Base-by-base conservation (phyloP, 2,888 invertebrate species). In the Acanthosepion lycidas region DNA sequence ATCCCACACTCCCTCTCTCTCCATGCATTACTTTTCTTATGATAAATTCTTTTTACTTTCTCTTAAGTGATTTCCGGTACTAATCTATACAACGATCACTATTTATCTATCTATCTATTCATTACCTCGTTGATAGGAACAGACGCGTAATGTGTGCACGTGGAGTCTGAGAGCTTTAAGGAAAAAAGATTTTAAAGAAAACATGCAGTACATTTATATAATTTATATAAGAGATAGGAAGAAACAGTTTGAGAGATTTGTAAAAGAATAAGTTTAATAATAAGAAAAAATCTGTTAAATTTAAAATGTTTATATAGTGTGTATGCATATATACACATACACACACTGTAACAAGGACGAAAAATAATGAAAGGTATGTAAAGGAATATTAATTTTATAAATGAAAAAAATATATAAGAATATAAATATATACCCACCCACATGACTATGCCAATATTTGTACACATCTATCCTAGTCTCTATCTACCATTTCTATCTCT, bases 1-100 rank as follows among this genome's bases (percentile, higher is more conserved):
- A n/a, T 78, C n/a, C 23, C 78, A n/a, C n/a, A 78, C 78, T 78
- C 78, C 78, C 5, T 28, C n/a, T 3, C 28, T 78, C 9, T 78
- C 6, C 12, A 33, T 28, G 26, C 33, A 78, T 78, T n/a, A n/a
- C 78, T 78, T 78, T 78, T 78, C 78, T 78, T n/a, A 78, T 78
- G 33, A 78, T 78, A 78, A 78, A 78, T 78, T 78, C n/a, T 78
- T 78, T 78, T 33, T 78, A 78, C 33, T 78, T 78, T 78, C 78
- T 78, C 78, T 78, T 78, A 78, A 78, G 78, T 78, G 78, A 78
- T 78, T 78, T 78, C 78, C 78, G 78, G 78, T 78, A 78, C 78
- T 33, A 78, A 78, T 78, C 78, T 78, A 59, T 59, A 6, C 20
- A 59, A 59, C 20, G 20, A 59, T 59, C 59, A 59, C 51, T 51